Conservation (phyloP, 2,113 vertebrate genomes). For the Chrysochloris asiatica region DNA sequence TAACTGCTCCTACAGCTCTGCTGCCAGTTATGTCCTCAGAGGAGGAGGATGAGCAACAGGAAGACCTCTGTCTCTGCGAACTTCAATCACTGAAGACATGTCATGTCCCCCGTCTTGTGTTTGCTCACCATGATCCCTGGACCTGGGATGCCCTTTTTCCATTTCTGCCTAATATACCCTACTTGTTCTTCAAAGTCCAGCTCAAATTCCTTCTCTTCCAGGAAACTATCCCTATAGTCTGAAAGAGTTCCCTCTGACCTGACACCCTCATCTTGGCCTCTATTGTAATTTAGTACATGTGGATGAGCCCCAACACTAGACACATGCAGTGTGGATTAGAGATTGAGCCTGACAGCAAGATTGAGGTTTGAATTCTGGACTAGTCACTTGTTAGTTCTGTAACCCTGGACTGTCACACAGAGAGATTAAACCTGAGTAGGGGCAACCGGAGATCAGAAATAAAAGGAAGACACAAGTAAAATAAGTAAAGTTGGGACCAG, state of each 20-base stretch:
- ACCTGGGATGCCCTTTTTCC: background rate
- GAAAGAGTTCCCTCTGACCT: slow-evolving; percentile 10
- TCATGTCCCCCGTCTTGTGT: background rate
- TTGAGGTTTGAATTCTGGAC: background rate
- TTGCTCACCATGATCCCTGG: slow-evolving; percentile 1
- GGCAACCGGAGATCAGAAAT: no score
- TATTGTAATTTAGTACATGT: slow-evolving; percentile 2
- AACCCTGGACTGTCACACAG: no score
- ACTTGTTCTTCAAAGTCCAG: slow-evolving; percentile 13
- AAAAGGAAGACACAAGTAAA: no score
- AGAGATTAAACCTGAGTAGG: no score
- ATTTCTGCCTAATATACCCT: slow-evolving; percentile 44
- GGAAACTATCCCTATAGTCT: background rate
- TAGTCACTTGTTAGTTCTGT: background rate
- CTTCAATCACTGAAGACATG: background rate
- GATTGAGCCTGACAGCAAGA: background rate
- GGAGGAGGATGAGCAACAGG: background rate
- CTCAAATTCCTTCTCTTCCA: slow-evolving; percentile 11
- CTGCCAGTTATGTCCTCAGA: background rate
- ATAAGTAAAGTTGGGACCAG: no score
- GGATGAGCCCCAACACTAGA: background rate
- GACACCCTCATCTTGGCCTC: background rate
- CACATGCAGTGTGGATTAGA: background rate
- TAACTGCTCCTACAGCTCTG: background rate
- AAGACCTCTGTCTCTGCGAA: slow-evolving; percentile 7